Evolutionary conservation across 2,113 vertebrate species (phyloP).

Genomic region (Dasyurus viverrinus): DNA sequence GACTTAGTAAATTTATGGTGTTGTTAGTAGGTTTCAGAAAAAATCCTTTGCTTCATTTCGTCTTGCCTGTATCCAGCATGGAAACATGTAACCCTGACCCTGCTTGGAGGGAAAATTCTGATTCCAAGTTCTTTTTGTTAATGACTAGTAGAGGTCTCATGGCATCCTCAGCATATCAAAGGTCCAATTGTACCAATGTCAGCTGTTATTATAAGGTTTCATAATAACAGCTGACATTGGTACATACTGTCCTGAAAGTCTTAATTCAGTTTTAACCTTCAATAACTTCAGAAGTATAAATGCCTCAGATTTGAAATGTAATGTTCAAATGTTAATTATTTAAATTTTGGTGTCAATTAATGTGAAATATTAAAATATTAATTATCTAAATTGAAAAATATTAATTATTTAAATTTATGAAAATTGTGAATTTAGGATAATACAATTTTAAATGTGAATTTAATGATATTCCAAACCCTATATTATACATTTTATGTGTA

Average conservation of each 20-base stretch:
- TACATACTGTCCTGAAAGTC: neutral
- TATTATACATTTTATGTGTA: neutral
- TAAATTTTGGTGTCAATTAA: neutral
- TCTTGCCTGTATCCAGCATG: neutral
- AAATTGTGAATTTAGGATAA: neutral
- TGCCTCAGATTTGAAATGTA: neutral
- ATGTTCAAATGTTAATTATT: neutral
- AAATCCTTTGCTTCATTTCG: neutral
- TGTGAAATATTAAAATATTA: too few species aligned
- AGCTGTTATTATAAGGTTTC: conserved; percentile 31
- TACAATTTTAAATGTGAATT: neutral
- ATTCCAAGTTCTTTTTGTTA: conserved; percentile 6
- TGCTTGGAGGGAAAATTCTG: conserved; percentile 55
- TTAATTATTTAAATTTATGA: neutral
- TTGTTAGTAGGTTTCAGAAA: neutral
- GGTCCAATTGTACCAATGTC: conserved; percentile 64
- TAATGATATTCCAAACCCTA: neutral
- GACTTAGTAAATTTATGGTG: neutral
- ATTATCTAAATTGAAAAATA: neutral
- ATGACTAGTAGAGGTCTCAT: conserved; percentile 40
- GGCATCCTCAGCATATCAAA: conserved; percentile 20
- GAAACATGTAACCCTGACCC: neutral
- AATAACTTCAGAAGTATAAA: neutral
- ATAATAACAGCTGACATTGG: conserved; percentile 14
- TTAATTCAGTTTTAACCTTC: neutral